Evolutionary conservation across 92 coral and sea anemone species (phyloP), one percentile per base, ranked within the genome.

Genomic region (Pocillopora grandis): DNA sequence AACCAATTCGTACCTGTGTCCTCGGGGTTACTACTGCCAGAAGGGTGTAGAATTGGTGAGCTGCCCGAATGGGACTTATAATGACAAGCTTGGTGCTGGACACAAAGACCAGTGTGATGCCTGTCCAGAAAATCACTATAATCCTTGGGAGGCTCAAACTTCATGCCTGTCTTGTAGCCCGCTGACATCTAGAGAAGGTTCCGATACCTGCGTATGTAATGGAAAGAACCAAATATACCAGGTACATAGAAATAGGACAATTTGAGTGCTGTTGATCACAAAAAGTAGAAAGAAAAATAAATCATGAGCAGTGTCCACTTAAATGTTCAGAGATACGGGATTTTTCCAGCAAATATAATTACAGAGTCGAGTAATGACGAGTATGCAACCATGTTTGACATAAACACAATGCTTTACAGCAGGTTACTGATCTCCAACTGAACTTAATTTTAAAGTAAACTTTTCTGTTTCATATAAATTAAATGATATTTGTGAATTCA

Each of bases 11-110:
- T 96, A 87, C 91, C 87, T 90, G 0, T 96, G 98, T 55, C 99
- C 99, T 37, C 85, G 72, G 70, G 98, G 99, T 12, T 92, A 92
- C 87, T 96, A 94, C 85, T 94, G 98, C 37, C 95, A 87, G 78
- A 75, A 91, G 0, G 99, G 99, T 7, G 98, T 48, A 16, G 74
- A 35, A 33, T 94, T 96, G 13, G 71, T 88, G 9, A 91, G 96
- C 13, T 96, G 99, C 76, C 89, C 86, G 9, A 94, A 94, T 78
- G 98, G 94, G 61, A 96, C 99, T 0, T 96, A 85, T 87, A 96
- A 95, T 58, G 88, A 94, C 15, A 59, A 58, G 62, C 95, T 89
- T 11, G 83, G 89, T 33, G 96, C 95, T 4, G 82, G 92, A 36
- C 91, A 92, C 62, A 62, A 63, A 14, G 84, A 92, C 31, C 31